phyloP scores from a whole-genome alignment of 1,140 invertebrate genomes.

The Eulimnadia texana region DNA sequence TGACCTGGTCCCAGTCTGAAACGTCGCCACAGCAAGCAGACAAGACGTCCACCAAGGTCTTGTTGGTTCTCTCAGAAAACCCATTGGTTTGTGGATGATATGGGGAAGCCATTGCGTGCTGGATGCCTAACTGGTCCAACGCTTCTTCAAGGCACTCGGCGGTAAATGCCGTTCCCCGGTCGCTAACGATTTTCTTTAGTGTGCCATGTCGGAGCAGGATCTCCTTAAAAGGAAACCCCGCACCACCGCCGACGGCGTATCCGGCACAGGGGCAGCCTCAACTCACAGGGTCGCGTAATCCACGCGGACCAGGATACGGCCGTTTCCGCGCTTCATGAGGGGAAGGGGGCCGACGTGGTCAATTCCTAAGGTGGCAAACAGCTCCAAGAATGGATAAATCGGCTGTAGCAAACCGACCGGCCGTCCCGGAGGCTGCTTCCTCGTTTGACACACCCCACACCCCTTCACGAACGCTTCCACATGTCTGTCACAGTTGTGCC shows the following conservation, averaged over 20 bases:
- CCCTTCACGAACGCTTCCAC: slow-evolving; percentile 15
- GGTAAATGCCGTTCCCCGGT: slow-evolving; percentile 18
- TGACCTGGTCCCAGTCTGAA: slow-evolving; percentile 24
- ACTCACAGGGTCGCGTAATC: slow-evolving; percentile 26
- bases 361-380: slow-evolving; percentile 23
- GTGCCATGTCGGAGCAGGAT: slow-evolving; percentile 19
- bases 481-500: slow-evolving; percentile 16
- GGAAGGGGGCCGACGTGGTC: slow-evolving; percentile 25
- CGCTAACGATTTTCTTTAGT: slow-evolving; percentile 17
- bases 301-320: slow-evolving; percentile 21
- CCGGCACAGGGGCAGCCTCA: slow-evolving; percentile 20
- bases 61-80: slow-evolving; percentile 18
- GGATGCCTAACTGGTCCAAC: slow-evolving; percentile 9
- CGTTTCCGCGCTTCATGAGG: slow-evolving; percentile 19
- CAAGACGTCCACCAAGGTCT: slow-evolving; percentile 13
- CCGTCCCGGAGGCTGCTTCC: slow-evolving; percentile 10
- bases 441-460: slow-evolving; percentile 21
- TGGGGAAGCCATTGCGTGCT: slow-evolving; percentile 2
- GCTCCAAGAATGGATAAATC: slow-evolving; percentile 10
- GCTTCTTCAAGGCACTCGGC: slow-evolving; percentile 8
- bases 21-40: slow-evolving; percentile 17
- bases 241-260: slow-evolving; percentile 21
- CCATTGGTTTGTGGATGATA: slow-evolving; percentile 19
- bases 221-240: slow-evolving; percentile 21
- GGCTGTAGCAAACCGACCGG: slow-evolving; percentile 12